Conservation (phyloP, 2,113 vertebrate species). For the cattle (Bos taurus) region DNA sequence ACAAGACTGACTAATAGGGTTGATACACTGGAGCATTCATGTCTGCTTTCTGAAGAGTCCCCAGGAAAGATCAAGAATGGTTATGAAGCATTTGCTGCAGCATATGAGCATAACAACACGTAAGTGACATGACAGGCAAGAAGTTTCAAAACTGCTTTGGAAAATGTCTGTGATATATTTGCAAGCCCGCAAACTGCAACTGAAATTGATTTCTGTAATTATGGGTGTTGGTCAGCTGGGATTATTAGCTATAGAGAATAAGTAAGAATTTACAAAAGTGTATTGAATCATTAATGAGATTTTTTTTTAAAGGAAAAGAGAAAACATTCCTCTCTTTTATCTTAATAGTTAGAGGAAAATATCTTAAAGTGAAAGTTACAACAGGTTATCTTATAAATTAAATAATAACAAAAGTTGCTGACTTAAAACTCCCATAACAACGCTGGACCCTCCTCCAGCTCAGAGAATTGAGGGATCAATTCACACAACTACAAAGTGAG, state of each 20-base stretch:
- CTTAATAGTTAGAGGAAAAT: background rate
- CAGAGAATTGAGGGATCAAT: background rate
- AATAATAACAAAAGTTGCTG: background rate
- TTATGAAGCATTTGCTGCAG: background rate
- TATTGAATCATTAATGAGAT: background rate
- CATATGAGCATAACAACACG: background rate
- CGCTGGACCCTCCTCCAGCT: background rate
- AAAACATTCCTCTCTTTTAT: background rate
- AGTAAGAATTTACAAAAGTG: background rate
- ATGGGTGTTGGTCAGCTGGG: background rate
- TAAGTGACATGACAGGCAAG: background rate
- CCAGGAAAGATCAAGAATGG: background rate
- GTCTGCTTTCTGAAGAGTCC: background rate
- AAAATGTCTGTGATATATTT: background rate
- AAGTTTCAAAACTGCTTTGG: conserved; percentile 38
- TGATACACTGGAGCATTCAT: background rate
- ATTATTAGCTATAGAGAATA: background rate
- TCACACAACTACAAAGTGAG: background rate
- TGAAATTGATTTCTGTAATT: background rate
- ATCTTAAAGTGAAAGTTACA: conserved; percentile 9
- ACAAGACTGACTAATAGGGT: background rate
- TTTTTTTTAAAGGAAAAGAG: background rate
- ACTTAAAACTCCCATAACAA: background rate
- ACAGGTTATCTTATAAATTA: background rate
- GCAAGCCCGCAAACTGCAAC: background rate